Evolutionary conservation across 2,797 vertebrate genomes (phyloP).

Genomic region (Mus spretus): DNA sequence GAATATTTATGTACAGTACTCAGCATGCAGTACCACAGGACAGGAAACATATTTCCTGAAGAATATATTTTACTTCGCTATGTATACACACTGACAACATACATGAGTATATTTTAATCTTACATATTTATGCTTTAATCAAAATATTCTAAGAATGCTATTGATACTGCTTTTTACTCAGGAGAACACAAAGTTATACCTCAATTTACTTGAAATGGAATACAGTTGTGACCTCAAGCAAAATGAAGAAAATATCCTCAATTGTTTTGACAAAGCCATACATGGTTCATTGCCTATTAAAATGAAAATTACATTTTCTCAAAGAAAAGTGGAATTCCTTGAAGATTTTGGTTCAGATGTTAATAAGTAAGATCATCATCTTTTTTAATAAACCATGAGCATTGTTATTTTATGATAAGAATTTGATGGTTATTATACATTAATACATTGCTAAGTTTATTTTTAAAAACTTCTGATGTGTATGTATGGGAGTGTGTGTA

Average conservation of each 20-base stretch:
- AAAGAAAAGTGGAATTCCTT: conserved; percentile 98
- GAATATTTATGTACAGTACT: neutral
- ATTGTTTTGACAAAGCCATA: conserved; percentile 96
- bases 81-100: conserved; percentile 4
- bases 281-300: conserved; percentile 93
- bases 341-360: conserved; percentile 98
- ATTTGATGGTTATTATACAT: conserved; percentile 55
- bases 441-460: conserved; percentile 5
- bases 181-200: conserved; percentile 96
- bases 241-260: conserved; percentile 95
- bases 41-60: neutral
- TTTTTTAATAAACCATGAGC: conserved; percentile 54
- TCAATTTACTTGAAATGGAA: conserved; percentile 98
- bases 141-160: conserved; percentile 58
- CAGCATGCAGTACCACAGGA: neutral
- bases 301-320: conserved; percentile 95
- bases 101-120: conserved; percentile 56
- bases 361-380: conserved; percentile 91
- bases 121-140: conserved; percentile 56
- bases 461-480: neutral
- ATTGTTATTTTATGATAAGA: conserved; percentile 60
- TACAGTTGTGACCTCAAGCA: conserved; percentile 95
- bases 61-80: neutral
- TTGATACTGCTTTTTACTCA: conserved; percentile 84
- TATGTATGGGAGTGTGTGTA: neutral